Percentiles rank a stretch among this genome's conserved stretches.
Evolutionary conservation across 2,888 invertebrate genomes (phyloP).

Genomic region (Capitulum mitella): DNA sequence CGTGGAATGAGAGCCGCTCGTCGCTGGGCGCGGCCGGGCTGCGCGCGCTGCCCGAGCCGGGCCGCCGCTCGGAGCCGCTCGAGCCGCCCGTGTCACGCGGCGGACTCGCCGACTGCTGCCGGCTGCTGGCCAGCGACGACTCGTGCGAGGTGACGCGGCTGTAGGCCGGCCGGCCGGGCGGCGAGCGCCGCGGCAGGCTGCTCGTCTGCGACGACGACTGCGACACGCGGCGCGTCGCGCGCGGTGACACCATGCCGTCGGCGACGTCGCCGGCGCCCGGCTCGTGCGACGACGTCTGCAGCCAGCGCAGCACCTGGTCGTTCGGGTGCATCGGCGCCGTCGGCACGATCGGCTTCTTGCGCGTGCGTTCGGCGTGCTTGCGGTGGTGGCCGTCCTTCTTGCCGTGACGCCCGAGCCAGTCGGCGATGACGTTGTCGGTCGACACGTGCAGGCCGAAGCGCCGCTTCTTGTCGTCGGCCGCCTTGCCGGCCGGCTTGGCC

Average conservation of each 20-base stretch:
- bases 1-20: not conserved
- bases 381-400: not conserved
- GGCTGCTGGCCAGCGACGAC: not conserved
- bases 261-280: not conserved
- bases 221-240: not conserved
- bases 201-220: constrained; percentile 3
- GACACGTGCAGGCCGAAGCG: constrained; percentile 5
- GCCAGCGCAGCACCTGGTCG: constrained; percentile 23
- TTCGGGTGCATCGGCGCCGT: constrained; percentile 14
- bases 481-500: not conserved
- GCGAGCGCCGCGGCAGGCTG: not conserved
- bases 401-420: constrained; percentile 6
- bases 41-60: not conserved
- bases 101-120: not conserved
- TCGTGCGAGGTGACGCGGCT: not conserved
- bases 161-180: not conserved
- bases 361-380: not conserved
- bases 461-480: not conserved
- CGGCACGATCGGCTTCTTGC: constrained; percentile 19
- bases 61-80: not conserved
- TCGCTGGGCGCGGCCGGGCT: not conserved
- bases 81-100: not conserved
- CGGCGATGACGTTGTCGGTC: constrained; percentile 4
- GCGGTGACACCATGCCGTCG: constrained; percentile 5
- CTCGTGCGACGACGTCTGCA: not conserved